Conservation (phyloP, 92 coral and sea anemone species). For the Porites lobata region DNA sequence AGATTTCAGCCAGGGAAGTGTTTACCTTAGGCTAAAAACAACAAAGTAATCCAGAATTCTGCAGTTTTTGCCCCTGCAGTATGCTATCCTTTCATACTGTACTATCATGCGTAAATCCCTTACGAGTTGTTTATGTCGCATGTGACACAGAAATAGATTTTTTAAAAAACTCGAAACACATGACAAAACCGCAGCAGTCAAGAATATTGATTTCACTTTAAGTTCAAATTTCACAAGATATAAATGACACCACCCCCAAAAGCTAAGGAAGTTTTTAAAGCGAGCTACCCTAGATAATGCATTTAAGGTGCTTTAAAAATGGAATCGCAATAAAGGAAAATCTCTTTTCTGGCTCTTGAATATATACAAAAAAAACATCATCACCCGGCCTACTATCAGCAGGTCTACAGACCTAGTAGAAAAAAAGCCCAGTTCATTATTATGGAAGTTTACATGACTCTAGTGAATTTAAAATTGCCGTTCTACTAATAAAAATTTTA, state of each 20-base stretch:
- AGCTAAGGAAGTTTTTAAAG: not conserved
- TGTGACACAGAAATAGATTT: not conserved
- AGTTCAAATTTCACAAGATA: slow-evolving; percentile 52
- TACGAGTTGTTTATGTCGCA: too few species aligned
- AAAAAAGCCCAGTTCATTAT: slow-evolving; percentile 5
- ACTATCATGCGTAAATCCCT: not conserved
- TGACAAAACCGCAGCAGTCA: slow-evolving; percentile 7
- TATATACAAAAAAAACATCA: not conserved
- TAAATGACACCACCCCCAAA: slow-evolving; percentile 42
- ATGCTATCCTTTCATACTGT: not conserved
- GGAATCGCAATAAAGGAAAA: not conserved
- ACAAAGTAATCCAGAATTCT: not conserved
- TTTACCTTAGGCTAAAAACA: not conserved
- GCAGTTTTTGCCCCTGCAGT: not conserved
- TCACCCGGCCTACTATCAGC: not conserved
- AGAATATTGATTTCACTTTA: slow-evolving; percentile 26
- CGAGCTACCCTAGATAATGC: not conserved
- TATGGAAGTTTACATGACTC: not conserved
- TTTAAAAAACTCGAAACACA: not conserved
- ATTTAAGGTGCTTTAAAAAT: not conserved
- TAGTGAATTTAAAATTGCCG: slow-evolving; percentile 1
- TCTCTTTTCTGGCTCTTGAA: not conserved
- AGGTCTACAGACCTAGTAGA: not conserved
- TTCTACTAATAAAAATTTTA: not conserved
- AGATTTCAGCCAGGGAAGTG: slow-evolving; percentile 28